Conservation (phyloP, 2,113 vertebrate genomes). For the Pterophyllum scalare region DNA sequence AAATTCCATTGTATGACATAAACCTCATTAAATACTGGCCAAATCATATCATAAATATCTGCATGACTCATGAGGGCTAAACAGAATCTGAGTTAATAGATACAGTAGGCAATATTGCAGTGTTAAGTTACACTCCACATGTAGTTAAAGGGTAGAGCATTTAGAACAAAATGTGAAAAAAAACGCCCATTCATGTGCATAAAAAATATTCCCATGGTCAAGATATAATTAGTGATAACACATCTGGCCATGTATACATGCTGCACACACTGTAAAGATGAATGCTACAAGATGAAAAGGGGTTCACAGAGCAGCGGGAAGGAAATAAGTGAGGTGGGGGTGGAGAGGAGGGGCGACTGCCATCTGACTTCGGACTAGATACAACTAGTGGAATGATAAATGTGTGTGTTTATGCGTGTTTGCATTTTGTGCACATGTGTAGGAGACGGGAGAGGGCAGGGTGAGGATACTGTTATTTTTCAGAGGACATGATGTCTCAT, state of each 20-base stretch:
- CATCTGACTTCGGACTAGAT: conserved; percentile 41
- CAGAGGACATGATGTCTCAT: conserved; percentile 84
- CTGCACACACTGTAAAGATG: background rate
- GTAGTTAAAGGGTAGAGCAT: background rate
- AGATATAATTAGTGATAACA: background rate
- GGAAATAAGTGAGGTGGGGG: background rate
- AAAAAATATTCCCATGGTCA: background rate
- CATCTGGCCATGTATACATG: background rate
- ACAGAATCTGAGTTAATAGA: background rate
- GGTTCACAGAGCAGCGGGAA: background rate
- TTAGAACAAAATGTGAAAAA: background rate
- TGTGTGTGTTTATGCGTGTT: conserved; percentile 44
- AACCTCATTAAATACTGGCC: background rate
- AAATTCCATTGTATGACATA: background rate
- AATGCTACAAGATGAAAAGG: background rate
- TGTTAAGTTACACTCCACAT: background rate
- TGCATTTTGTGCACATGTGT: conserved; percentile 61
- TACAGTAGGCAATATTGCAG: too few relatives aligned
- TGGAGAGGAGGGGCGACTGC: conserved; percentile 2
- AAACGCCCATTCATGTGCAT: background rate
- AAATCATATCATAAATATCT: background rate
- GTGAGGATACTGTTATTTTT: conserved; percentile 78
- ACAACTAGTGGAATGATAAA: conserved; percentile 53
- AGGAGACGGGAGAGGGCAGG: conserved; percentile 50
- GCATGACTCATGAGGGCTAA: background rate